These are phyloP conservation scores for Belonocnema kinseyi DNA, from an alignment of 1,140 invertebrate species.

Conservation along the genomic window DNA sequence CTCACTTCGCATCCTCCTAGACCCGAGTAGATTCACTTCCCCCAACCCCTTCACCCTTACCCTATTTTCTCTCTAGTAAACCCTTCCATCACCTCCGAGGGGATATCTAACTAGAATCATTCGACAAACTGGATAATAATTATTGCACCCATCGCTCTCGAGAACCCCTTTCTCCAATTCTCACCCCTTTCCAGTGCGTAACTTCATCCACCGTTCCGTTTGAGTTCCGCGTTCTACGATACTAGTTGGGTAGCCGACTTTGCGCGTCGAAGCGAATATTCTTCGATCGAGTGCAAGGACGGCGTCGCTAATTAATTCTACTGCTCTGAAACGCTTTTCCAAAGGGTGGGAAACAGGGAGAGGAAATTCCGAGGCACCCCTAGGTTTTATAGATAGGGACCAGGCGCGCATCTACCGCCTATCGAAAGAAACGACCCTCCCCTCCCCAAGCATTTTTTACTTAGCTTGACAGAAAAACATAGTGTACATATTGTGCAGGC, in stretches of 20 bases:
- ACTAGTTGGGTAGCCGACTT: slow-evolving; percentile 19
- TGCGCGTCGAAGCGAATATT: slow-evolving; percentile 33
- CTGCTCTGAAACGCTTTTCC: slow-evolving; percentile 33
- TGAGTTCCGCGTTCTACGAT: slow-evolving; percentile 13
- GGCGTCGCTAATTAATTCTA: slow-evolving; percentile 54
- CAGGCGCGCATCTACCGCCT: no score
- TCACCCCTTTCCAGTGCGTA: slow-evolving; percentile 1
- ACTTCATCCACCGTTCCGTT: slow-evolving; percentile 24
- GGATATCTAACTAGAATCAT: slow-evolving; percentile 24
- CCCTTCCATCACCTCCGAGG: neutral
- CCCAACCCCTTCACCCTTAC: neutral
- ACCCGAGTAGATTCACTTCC: slow-evolving; percentile 8
- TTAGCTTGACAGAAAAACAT: no score
- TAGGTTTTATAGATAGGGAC: slow-evolving; percentile 1
- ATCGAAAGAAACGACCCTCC: no score
- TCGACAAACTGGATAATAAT: slow-evolving; percentile 54
- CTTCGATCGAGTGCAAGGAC: slow-evolving; percentile 43
- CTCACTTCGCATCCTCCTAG: slow-evolving; percentile 15
- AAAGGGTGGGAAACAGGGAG: slow-evolving; percentile 31
- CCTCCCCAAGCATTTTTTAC: no score
- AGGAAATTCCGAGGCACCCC: neutral
- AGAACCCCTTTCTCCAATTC: neutral
- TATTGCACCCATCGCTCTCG: slow-evolving; percentile 40
- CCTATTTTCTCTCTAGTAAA: slow-evolving; percentile 12
- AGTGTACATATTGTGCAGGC: no score